Percentiles rank a stretch among this genome's conserved stretches.
phyloP scores from a whole-genome alignment of 2,888 invertebrate genomes.

The Yponomeuta cagnagella region DNA sequence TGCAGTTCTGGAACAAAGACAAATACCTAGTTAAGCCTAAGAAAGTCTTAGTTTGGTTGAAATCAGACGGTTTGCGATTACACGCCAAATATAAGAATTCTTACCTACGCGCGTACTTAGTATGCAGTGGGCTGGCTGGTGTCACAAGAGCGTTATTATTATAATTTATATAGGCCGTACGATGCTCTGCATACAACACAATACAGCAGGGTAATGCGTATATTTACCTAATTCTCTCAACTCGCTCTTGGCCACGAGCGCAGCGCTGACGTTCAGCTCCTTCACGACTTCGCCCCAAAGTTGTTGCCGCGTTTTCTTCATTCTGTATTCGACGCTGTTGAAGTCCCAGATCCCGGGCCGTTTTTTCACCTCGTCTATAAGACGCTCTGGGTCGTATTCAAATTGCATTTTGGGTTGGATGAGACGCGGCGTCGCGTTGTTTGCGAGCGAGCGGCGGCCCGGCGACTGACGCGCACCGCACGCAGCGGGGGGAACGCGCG shows the following conservation, averaged over 20 bases:
- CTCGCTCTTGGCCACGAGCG: constrained; percentile 58
- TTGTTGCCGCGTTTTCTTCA: constrained; percentile 42
- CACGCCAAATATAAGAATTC: neutral
- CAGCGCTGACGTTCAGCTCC: constrained; percentile 48
- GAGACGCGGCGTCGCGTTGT: constrained; percentile 22
- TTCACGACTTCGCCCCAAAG: constrained; percentile 58
- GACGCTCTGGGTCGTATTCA: constrained; percentile 62
- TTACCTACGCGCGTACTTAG: neutral
- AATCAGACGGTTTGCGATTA: neutral
- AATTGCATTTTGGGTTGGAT: constrained; percentile 44
- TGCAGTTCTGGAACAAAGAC: constrained; percentile 53
- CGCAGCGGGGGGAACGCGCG: constrained; percentile 44
- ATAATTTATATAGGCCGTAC: neutral
- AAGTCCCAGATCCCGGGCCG: constrained; percentile 65
- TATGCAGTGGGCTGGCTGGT: neutral
- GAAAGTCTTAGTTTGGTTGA: neutral
- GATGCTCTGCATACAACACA: neutral
- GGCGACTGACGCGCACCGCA: constrained; percentile 63
- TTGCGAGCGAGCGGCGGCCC: constrained; percentile 38
- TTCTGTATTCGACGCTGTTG: constrained; percentile 50
- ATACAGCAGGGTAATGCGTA: neutral
- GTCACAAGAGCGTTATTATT: neutral
- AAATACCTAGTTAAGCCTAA: constrained; percentile 20
- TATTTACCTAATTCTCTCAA: constrained; percentile 59
- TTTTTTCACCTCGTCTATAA: constrained; percentile 59